Conservation (phyloP, 2,113 vertebrate species). For the Suricata suricatta region DNA sequence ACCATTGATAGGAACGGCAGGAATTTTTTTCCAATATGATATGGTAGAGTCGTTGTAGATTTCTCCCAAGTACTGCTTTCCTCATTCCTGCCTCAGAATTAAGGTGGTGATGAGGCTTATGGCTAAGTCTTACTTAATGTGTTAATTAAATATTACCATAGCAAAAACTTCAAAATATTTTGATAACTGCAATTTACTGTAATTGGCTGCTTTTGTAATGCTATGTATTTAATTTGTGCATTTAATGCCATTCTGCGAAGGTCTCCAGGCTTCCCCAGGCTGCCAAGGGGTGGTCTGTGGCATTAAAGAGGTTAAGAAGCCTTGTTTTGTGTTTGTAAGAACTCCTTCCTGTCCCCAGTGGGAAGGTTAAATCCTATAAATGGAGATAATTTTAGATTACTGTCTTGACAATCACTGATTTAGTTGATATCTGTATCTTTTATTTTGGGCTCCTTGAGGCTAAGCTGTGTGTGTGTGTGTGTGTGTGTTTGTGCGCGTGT, state of each 20-base stretch:
- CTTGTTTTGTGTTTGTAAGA: slow-evolving; percentile 5
- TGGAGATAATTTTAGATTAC: not conserved
- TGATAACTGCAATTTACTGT: not conserved
- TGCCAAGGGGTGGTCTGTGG: not conserved
- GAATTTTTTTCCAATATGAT: not conserved
- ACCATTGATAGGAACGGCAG: not conserved
- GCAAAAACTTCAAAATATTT: not conserved
- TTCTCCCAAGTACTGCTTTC: not conserved
- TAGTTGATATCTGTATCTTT: not conserved
- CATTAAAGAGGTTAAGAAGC: not conserved
- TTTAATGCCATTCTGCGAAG: not conserved
- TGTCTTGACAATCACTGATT: not conserved
- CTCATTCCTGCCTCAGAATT: not conserved
- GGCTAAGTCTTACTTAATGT: not conserved
- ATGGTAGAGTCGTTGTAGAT: not conserved
- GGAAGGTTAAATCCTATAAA: not conserved
- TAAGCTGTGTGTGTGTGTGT: not conserved
- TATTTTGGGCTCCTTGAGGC: not conserved
- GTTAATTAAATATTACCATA: not conserved
- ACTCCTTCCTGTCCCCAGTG: not conserved
- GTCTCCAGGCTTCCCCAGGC: not conserved
- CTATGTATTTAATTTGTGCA: not conserved
- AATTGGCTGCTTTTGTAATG: not conserved
- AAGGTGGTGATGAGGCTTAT: not conserved
- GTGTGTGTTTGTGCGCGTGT: not conserved